phyloP scores from a whole-genome alignment of 2,888 invertebrate genomes.

The Neelides folsomi region DNA sequence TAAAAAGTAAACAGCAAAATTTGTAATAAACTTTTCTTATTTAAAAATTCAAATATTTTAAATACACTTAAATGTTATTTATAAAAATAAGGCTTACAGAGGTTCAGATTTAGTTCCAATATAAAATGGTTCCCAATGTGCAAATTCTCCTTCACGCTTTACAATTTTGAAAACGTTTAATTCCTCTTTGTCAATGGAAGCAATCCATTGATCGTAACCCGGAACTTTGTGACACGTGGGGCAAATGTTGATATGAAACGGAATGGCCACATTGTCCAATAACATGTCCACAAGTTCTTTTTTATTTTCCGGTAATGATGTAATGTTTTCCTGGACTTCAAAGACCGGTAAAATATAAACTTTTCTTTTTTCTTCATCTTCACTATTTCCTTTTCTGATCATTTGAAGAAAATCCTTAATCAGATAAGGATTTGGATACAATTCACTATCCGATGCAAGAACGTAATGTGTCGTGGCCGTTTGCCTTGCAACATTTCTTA shows the following conservation, averaged over 20 bases:
- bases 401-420: conserved; percentile 68
- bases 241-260: conserved; percentile 81
- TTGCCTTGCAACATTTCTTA: conserved; percentile 74
- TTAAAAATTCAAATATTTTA: too few species aligned
- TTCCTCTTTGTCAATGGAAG: not conserved
- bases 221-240: conserved; percentile 60
- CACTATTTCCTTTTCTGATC: conserved; percentile 41
- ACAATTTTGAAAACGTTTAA: conserved; percentile 4
- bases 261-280: conserved; percentile 61
- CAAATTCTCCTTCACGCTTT: too few species aligned
- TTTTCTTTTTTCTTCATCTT: too few species aligned
- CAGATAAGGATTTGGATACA: conserved; percentile 73
- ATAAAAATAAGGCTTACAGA: too few species aligned
- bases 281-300: conserved; percentile 54
- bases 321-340: conserved; percentile 56
- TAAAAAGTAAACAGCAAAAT: too few species aligned
- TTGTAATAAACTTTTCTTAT: too few species aligned
- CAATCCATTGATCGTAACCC: conserved; percentile 8
- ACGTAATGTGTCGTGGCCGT: conserved; percentile 68
- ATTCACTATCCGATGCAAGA: conserved; percentile 75
- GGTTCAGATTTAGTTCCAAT: conserved; percentile 81
- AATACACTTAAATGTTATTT: too few species aligned
- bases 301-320: conserved; percentile 65
- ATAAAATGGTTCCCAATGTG: conserved; percentile 76
- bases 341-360: conserved; percentile 81